These are phyloP conservation scores for Mormyrops boulengeri DNA, from an alignment of 2,797 vertebrate genomes.

Conservation along the genomic window DNA sequence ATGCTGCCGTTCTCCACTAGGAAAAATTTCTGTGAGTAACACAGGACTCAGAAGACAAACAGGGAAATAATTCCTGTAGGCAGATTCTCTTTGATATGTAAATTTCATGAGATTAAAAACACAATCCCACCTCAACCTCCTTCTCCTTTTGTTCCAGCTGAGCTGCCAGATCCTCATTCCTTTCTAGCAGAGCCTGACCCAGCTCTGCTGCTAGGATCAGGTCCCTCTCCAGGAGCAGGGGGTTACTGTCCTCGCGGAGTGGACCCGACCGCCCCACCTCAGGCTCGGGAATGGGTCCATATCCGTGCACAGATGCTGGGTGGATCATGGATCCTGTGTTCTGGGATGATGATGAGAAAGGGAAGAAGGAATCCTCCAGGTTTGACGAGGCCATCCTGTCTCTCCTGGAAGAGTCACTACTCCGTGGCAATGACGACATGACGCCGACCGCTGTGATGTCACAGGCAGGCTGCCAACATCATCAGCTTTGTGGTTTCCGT, in stretches of 20 bases:
- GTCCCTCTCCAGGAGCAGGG: constrained; percentile 57
- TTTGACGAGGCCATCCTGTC: constrained; percentile 58
- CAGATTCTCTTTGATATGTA: neutral
- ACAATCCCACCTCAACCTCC: constrained; percentile 58
- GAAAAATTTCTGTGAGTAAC: neutral
- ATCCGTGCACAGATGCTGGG: constrained; percentile 31
- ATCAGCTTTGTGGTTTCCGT: constrained; percentile 7
- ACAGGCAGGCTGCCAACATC: constrained; percentile 19
- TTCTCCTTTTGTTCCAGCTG: constrained; percentile 54
- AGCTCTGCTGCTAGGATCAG: constrained; percentile 68
- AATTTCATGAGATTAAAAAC: neutral
- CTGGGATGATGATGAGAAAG: constrained; percentile 54
- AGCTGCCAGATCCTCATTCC: constrained; percentile 63
- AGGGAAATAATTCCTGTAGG: neutral
- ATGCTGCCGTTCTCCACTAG: neutral
- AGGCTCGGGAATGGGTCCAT: constrained; percentile 10
- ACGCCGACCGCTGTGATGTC: neutral
- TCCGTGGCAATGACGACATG: neutral
- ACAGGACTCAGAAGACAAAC: neutral
- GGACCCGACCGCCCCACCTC: constrained; percentile 22
- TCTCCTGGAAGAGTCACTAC: constrained; percentile 44
- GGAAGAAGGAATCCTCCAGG: constrained; percentile 69
- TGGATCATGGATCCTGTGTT: constrained; percentile 8
- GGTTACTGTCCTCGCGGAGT: constrained; percentile 28
- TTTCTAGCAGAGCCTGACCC: constrained; percentile 67